A percentile compares a stretch with the other conserved stretches of the same genome.
Evolutionary conservation across 2,888 invertebrate genomes (phyloP).

Genomic region (Ceraclea dissimilis): DNA sequence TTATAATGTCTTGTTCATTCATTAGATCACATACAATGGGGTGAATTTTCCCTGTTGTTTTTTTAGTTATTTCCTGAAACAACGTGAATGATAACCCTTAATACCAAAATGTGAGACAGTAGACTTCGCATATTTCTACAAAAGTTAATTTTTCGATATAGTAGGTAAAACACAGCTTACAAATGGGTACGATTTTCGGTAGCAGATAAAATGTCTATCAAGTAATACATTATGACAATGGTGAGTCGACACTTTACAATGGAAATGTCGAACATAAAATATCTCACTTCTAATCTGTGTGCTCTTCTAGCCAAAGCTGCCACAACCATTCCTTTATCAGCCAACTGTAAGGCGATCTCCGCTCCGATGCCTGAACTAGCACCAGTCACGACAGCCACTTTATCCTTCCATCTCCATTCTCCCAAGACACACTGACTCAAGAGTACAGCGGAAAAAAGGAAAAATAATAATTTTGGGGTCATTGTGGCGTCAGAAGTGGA

Average conservation of each 20-base stretch:
- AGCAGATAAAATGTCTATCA: no score
- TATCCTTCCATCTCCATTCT: conserved; percentile 34
- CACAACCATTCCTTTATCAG: conserved; percentile 35
- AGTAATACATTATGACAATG: no score
- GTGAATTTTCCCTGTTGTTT: conserved; percentile 26
- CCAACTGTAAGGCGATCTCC: conserved; percentile 33
- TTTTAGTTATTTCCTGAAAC: conserved; percentile 1
- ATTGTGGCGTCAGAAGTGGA: not conserved
- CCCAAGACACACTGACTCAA: not conserved
- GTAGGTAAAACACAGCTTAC: no score
- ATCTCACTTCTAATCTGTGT: not conserved
- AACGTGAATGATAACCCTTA: conserved; percentile 1
- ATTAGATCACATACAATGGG: conserved; percentile 34
- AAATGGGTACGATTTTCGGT: no score
- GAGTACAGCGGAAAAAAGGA: not conserved
- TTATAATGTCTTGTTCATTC: conserved; percentile 31
- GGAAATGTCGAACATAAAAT: not conserved
- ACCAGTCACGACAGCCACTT: conserved; percentile 41
- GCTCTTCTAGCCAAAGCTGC: conserved; percentile 25
- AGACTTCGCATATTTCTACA: no score
- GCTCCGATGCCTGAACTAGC: conserved; percentile 43
- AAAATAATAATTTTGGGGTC: not conserved
- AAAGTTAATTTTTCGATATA: no score
- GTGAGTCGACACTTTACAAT: not conserved
- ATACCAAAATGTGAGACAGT: no score